Base-by-base conservation (phyloP, 2,797 vertebrate species). In the Lacerta viridis region DNA sequence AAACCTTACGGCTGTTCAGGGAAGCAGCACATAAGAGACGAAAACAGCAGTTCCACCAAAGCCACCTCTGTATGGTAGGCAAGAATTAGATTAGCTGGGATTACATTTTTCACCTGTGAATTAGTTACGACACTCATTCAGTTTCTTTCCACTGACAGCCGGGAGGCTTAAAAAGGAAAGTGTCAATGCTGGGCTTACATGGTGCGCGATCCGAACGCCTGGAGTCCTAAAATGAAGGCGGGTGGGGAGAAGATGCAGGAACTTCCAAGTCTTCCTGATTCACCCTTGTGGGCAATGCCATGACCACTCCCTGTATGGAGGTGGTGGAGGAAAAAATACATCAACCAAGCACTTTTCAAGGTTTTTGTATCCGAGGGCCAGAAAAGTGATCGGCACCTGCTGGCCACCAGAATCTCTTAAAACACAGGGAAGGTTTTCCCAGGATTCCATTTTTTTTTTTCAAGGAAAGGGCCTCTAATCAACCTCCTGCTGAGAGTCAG, bases 81-180 rank as follows among this genome's bases (percentile, higher is more conserved):
- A 43, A 79, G 75, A 87, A 88, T 36, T 85, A 85, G 13, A 87
- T 90, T 90, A 86, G 39, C 59, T 33, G 11, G 39, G 17, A 76
- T 71, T 86, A 61, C 33, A 84, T n/a, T 15, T 27, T 77, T 33
- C 0, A 1, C 11, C 64, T 7, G 11, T 0, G 2, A 55, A 50
- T 66, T 3, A 87, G 27, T 2, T 80, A 0, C 9, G 87, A 64
- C 1, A 1, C 9, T 43, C 3, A 41, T 0, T 2, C 0, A 1
- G 0, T 10, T 80, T 78, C 41, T 79, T 33, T 1, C 1, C 88
- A 84, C 36, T 81, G 64, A 87, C 2, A 59, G n/a, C n/a, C 78
- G 74, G 25, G 7, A 59, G 41, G 41, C 88, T 79, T 82, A 84
- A 88, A 84, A 88, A 18, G 41, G 2, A 55, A 89, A n/a, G 29